Evolutionary conservation across 1,140 invertebrate genomes (phyloP).

Genomic region (Meloidogyne floridensis): DNA sequence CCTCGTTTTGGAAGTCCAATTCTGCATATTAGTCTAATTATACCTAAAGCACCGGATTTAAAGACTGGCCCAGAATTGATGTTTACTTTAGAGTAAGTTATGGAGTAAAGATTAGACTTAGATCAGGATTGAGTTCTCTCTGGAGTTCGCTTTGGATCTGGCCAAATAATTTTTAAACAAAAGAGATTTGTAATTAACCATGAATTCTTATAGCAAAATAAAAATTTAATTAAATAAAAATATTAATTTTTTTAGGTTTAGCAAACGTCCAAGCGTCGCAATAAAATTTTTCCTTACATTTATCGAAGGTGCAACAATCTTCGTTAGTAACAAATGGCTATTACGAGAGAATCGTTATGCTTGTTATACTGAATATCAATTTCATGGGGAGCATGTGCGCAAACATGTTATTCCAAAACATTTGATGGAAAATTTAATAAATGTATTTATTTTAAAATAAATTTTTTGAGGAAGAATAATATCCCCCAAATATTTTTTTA

Average conservation of each 20-base stretch:
- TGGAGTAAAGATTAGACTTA: too few species aligned
- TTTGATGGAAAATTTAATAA: not conserved
- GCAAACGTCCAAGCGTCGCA: not conserved
- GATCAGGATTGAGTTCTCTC: too few species aligned
- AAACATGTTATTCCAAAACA: not conserved
- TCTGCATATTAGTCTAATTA: not conserved
- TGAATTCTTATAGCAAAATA: not conserved
- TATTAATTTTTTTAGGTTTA: not conserved
- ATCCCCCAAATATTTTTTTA: too few species aligned
- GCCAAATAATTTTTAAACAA: too few species aligned
- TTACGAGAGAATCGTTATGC: conserved; percentile 3
- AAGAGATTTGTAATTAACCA: too few species aligned
- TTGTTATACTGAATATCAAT: conserved; percentile 1
- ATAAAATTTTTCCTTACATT: conserved; percentile 3
- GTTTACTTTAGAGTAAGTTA: not conserved
- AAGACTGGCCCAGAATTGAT: not conserved
- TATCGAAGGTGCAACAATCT: not conserved
- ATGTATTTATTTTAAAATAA: too few species aligned
- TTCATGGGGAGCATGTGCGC: not conserved
- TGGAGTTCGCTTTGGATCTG: too few species aligned
- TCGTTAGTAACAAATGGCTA: not conserved
- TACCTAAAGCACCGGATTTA: conserved; percentile 4
- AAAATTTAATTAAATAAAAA: not conserved
- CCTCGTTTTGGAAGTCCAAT: not conserved
- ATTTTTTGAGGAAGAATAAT: too few species aligned